Conservation (phyloP, 2,797 vertebrate species). For the Margarornis squamiger region DNA sequence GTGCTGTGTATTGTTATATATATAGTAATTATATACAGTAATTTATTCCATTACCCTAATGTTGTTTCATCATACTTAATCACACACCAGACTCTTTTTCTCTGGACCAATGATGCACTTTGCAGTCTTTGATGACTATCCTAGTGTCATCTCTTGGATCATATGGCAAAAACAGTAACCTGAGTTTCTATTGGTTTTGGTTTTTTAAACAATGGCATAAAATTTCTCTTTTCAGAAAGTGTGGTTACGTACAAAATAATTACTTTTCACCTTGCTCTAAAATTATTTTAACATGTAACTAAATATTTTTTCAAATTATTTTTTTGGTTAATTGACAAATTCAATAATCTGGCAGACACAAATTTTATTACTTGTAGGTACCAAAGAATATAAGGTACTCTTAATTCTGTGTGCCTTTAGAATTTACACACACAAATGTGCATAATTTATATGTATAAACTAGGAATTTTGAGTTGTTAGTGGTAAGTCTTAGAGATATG, state of each 20-base stretch:
- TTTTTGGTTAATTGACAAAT: slow-evolving; percentile 34
- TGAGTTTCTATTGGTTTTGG: neutral
- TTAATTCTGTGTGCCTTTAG: neutral
- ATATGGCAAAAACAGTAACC: neutral
- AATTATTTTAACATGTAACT: slow-evolving; percentile 33
- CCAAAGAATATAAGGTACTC: neutral
- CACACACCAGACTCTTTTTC: neutral
- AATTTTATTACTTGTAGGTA: neutral
- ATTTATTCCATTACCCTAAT: neutral
- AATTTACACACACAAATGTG: neutral
- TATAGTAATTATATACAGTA: neutral
- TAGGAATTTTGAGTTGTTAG: neutral
- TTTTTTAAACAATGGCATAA: neutral
- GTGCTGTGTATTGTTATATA: neutral
- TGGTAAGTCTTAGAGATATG: neutral
- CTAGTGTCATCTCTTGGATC: neutral
- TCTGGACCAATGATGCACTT: neutral
- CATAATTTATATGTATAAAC: neutral
- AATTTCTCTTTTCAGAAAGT: neutral
- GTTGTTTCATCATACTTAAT: neutral
- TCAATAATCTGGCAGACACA: slow-evolving; percentile 20
- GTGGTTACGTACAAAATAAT: slow-evolving; percentile 5
- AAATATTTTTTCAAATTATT: neutral
- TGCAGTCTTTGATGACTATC: neutral
- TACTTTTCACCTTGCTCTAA: neutral